Percentiles rank a stretch among this genome's conserved stretches.
These are phyloP conservation scores for Anguilla anguilla DNA, from an alignment of 2,797 vertebrate genomes.

Conservation along the genomic window DNA sequence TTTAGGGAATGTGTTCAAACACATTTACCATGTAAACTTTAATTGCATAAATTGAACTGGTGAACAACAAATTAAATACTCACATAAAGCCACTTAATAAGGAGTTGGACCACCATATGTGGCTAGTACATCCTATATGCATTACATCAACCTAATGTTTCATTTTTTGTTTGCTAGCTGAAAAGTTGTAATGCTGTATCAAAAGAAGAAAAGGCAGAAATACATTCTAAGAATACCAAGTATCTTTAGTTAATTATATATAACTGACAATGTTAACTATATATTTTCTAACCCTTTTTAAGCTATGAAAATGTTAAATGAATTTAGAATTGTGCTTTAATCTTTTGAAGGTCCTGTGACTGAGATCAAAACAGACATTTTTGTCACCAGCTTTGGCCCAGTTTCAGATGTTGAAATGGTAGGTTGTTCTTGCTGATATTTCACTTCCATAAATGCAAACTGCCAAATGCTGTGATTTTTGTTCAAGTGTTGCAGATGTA, in stretches of 20 bases:
- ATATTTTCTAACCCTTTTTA: neutral
- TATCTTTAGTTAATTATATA: neutral
- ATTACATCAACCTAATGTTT: too few relatives aligned
- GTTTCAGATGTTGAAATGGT: conserved; percentile 82
- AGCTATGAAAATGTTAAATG: neutral
- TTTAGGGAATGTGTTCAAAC: neutral
- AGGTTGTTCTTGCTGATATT: conserved; percentile 33
- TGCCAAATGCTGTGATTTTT: conserved; percentile 18
- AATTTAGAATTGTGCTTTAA: neutral
- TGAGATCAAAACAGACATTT: conserved; percentile 81
- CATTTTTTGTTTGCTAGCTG: too few relatives aligned
- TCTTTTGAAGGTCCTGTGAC: conserved; percentile 65
- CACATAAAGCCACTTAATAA: too few relatives aligned
- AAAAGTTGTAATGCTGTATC: neutral
- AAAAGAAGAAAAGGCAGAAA: too few relatives aligned
- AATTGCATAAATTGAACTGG: neutral
- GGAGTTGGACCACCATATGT: too few relatives aligned
- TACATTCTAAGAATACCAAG: too few relatives aligned
- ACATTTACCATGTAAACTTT: neutral
- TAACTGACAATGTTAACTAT: neutral
- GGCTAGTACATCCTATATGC: too few relatives aligned
- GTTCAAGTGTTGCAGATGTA: conserved; percentile 14
- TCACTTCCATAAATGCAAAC: conserved; percentile 1
- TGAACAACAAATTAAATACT: neutral
- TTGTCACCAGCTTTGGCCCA: conserved; percentile 82